phyloP scores from a whole-genome alignment of 2,113 vertebrate genomes.

The Crotalus viridis region DNA sequence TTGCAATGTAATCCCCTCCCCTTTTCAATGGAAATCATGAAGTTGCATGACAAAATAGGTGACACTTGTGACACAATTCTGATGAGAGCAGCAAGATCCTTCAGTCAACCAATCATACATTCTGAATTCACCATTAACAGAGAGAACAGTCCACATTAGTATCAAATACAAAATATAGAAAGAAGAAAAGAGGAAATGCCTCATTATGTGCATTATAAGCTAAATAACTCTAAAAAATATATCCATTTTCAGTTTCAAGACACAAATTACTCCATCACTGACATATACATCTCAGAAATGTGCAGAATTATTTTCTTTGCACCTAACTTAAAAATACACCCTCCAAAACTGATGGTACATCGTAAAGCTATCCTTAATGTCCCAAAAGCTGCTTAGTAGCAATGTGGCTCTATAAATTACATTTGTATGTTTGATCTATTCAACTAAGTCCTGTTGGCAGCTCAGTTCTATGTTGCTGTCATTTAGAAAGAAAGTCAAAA shows the following conservation, averaged over 20 bases:
- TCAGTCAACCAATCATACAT: too few relatives aligned
- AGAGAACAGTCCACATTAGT: too few relatives aligned
- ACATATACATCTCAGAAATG: background rate
- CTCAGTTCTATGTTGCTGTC: background rate
- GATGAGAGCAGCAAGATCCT: too few relatives aligned
- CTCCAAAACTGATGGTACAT: background rate
- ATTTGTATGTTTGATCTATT: background rate
- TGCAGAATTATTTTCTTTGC: background rate
- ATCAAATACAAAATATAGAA: too few relatives aligned
- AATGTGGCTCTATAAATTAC: fast-evolving
- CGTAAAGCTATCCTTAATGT: background rate
- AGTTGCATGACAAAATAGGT: too few relatives aligned
- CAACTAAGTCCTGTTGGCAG: background rate
- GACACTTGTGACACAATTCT: too few relatives aligned
- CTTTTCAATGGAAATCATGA: too few relatives aligned
- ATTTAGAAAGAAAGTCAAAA: background rate
- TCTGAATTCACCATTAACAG: too few relatives aligned
- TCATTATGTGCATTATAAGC: too few relatives aligned
- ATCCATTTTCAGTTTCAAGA: background rate
- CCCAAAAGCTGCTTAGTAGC: background rate
- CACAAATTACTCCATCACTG: background rate
- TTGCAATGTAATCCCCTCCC: too few relatives aligned
- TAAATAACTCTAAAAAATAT: background rate
- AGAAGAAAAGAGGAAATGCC: too few relatives aligned
- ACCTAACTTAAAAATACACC: background rate